Evolutionary conservation across 2,888 invertebrate species (phyloP).

Genomic region (Chaetoderma sp.): DNA sequence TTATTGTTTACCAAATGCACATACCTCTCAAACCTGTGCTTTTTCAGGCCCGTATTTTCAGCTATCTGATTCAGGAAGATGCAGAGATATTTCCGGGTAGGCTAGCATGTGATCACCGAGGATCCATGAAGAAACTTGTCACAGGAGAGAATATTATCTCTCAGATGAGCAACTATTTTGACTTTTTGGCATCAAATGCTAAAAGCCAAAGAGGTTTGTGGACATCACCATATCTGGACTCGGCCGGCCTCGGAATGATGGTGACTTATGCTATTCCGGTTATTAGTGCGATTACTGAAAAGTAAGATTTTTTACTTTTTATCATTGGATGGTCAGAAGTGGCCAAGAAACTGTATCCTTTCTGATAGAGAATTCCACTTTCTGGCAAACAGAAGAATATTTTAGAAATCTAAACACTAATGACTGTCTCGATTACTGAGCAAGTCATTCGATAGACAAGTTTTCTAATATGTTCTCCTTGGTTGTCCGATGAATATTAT

Average conservation of each 20-base stretch:
- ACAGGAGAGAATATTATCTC: conserved; percentile 69
- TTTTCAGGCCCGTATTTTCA: conserved; percentile 67
- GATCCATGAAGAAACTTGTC: conserved; percentile 65
- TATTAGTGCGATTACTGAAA: conserved; percentile 60
- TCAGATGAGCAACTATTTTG: conserved; percentile 70
- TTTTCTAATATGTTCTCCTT: too few relatives aligned
- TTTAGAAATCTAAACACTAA: not conserved
- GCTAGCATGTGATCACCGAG: conserved; percentile 64
- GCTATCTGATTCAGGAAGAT: conserved; percentile 69
- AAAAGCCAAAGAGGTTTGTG: conserved; percentile 65
- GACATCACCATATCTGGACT: conserved; percentile 70
- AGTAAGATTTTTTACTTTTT: conserved; percentile 41
- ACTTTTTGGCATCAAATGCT: conserved; percentile 66
- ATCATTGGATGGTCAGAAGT: not conserved
- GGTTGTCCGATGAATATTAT: too few relatives aligned
- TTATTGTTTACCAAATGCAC: too few relatives aligned
- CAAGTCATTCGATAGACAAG: too few relatives aligned
- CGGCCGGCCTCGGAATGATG: conserved; percentile 70
- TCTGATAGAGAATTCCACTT: too few relatives aligned
- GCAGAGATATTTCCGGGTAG: conserved; percentile 69
- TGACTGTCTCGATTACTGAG: too few relatives aligned
- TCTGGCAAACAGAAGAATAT: not conserved
- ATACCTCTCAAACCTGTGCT: too few relatives aligned
- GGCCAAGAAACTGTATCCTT: too few relatives aligned
- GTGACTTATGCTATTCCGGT: conserved; percentile 69